Conservation (phyloP, 2,888 invertebrate species). For the Metopia argyrocephala region DNA sequence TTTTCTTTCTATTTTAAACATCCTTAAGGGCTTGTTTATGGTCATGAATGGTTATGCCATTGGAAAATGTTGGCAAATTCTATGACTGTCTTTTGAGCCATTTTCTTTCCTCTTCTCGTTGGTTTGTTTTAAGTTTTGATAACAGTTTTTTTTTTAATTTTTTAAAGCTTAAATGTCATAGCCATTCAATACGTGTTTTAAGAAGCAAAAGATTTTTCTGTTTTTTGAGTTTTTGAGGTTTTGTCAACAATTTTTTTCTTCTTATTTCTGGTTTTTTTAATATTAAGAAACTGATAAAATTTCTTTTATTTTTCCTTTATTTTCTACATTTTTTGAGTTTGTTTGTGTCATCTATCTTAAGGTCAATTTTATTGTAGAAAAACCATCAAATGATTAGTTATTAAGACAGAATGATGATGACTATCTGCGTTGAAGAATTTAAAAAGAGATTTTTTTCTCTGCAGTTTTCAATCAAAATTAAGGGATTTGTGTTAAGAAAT, state of each 20-base stretch:
- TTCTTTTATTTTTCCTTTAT: slow-evolving; percentile 29
- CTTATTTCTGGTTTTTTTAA: slow-evolving; percentile 11
- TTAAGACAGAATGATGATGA: slow-evolving; percentile 50
- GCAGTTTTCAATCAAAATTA: background rate
- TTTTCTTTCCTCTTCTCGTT: background rate
- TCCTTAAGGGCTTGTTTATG: slow-evolving; percentile 63
- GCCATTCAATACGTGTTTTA: slow-evolving; percentile 63
- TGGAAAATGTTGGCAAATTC: slow-evolving; percentile 30
- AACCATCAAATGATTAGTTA: slow-evolving; percentile 54
- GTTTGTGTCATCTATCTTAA: slow-evolving; percentile 55
- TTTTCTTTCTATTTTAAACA: slow-evolving; percentile 50
- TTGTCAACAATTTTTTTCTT: slow-evolving; percentile 42
- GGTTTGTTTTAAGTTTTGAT: slow-evolving; percentile 43
- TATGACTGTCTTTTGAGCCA: slow-evolving; percentile 20
- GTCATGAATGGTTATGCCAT: slow-evolving; percentile 62
- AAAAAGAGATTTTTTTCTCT: background rate
- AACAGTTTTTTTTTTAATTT: slow-evolving; percentile 17
- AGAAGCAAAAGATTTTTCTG: slow-evolving; percentile 26
- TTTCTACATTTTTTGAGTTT: slow-evolving; percentile 17
- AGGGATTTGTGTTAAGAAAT: background rate
- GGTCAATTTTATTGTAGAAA: slow-evolving; percentile 52
- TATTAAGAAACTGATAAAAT: slow-evolving; percentile 35
- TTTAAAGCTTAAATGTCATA: slow-evolving; percentile 63
- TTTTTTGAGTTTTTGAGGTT: slow-evolving; percentile 45
- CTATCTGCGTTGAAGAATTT: background rate